Evolutionary conservation across 2,797 vertebrate genomes (phyloP).

Genomic region (Anguilla obscura): DNA sequence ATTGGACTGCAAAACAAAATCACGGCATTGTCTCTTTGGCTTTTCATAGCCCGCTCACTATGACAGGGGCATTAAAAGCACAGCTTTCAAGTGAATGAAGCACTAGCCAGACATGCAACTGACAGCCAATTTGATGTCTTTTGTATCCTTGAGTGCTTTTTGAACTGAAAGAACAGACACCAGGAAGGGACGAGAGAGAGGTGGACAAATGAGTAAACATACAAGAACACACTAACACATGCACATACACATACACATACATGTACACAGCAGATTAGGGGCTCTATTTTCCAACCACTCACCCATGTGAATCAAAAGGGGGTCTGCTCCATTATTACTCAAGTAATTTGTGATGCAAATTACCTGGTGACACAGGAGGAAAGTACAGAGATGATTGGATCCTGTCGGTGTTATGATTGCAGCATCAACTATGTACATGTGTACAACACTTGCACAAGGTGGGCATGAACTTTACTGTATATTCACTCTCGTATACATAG

Average conservation of each 20-base stretch:
- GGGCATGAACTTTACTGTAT: no score
- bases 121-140: constrained; percentile 30
- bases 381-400: no score
- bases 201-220: background rate
- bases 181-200: background rate
- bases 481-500: no score
- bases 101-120: constrained; percentile 21
- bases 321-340: no score
- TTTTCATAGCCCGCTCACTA: constrained; percentile 28
- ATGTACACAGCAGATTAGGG: background rate
- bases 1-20: constrained; percentile 33
- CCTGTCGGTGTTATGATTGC: no score
- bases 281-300: no score
- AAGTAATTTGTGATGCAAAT: no score
- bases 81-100: constrained; percentile 34
- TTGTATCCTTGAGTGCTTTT: constrained; percentile 33
- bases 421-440: no score
- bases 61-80: constrained; percentile 17
- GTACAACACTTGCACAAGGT: no score
- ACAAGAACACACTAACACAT: background rate
- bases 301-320: no score
- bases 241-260: background rate
- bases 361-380: no score
- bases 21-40: background rate
- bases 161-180: constrained; percentile 8